Evolutionary conservation across 1,140 invertebrate genomes (phyloP), one percentile per base, ranked within the genome.

Genomic region (Achroia grisella): DNA sequence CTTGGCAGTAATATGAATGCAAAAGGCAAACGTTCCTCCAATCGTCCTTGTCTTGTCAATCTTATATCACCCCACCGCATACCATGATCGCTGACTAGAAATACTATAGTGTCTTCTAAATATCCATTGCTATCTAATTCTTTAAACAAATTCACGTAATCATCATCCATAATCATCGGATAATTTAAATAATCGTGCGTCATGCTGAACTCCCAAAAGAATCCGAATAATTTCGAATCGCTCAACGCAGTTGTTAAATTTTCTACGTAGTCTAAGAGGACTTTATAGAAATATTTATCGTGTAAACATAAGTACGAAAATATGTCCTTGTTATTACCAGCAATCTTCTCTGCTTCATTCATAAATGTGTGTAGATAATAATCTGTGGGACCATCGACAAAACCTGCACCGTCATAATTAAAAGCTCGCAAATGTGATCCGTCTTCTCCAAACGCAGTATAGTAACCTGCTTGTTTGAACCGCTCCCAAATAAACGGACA

Each of bases 81-180:
- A 0, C 97, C 97, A 74, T 98, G 97, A 77, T 99, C 97, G 62
- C 95, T 97, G 54, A 97, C 87, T 10, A 98, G 89, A 13, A 98
- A 87, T 0, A 98, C 71, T 56, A 93, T 79, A 0, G 90, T 91
- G 33, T 92, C 88, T 29, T 94, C 88, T 52, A 93, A 76, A 8
- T 89, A 86, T 0, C 89, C 88, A 9, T 85, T 78, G 0, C 82
- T 62, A 10, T 91, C 84, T 11, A 94, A 57, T 2, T 86, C 71
- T 43, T 87, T 71, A n/a, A 95, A 81, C 58, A 91, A 91, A 0
- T 69, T 53, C 5, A 85, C 56, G 45, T 92, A 88, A 23, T 84
- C 77, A 0, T 85, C 62, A 48, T 95, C 94, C 75, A 93, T 91
- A 2, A 89, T 79, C 28, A 90, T 90, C 0, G 91, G 89, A 31